Evolutionary conservation across 2,797 vertebrate genomes (phyloP), one percentile per base, ranked within the genome.

Genomic region (Coregonus ussuriensis): DNA sequence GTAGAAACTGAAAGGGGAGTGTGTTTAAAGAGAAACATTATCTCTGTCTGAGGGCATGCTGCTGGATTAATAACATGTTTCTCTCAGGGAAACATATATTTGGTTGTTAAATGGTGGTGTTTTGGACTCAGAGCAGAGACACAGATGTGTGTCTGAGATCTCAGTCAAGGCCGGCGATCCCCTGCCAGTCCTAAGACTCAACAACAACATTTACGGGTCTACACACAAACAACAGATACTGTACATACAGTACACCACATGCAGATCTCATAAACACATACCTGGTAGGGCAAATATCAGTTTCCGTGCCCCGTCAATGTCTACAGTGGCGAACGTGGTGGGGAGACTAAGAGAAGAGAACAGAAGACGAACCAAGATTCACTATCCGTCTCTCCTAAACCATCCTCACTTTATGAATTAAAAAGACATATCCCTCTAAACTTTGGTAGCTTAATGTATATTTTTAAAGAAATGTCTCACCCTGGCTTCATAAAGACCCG

Each of bases 401-500:
- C 18, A 47, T 41, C n/a, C 70, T 21, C 51, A 66, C 13, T 14
- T 66, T 2, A 18, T 9, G n/a, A 62, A 62, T n/a, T 21, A 18
- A 62, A 3, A 4, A 29, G 2, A 13, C 65, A 35, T 4, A 59
- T 5, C 25, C 59, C 29, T 31, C 25, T 25, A 2, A 63, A 65
- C 65, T 35, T 11, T 13, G 6, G 6, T 41, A 41, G 37, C 37
- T 6, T 41, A 41, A 41, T 41, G 37, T 41, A 47, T 47, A 3
- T 11, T 9, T 9, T 11, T 11, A 47, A 47, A 11, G 11, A 47
- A 74, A 84, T 78, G 18, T 86, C 95, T 95, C 93, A 96, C 96
- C 96, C 98, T 88, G 98, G 98, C 92, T 99, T 99, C 98, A 99
- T 99, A 89, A 99, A 99, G 90, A 99, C 98, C 88, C 98, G 95